Evolutionary conservation across 92 coral and sea anemone genomes (phyloP), one percentile per base, ranked within the genome.

Genomic region (Blastomussa wellsi): DNA sequence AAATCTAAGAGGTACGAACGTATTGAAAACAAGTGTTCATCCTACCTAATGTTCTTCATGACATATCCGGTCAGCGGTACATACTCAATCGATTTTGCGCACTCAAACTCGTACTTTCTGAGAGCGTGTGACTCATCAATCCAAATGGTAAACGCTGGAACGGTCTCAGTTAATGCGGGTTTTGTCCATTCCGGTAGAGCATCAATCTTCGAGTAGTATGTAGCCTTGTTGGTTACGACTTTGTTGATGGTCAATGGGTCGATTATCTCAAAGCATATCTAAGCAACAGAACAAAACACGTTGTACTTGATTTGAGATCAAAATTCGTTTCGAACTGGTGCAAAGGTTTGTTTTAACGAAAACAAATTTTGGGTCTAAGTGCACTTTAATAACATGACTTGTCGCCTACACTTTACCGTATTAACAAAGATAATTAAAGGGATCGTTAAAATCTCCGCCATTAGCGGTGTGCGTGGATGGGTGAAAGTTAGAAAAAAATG

Each of bases 251-350:
- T 92, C 19, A 97, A 65, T 1, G 94, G 92, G 55, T 97, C 99
- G 66, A 92, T 88, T 62, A 95, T 89, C 72, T 97, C 98, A 59
- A 97, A 91, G 41, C 99, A 97, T 31, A 91, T 88, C 99, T 97
- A 67, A 16, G 66, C 17, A 57, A 29, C 12, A 75, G 68, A 22
- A 42, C 42, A 26, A 86, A 4, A 41, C 16, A 78, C 20, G 65
- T 22, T 41, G 31, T 3, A 48, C 8, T 13, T 51, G n/a, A 33
- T 3, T 9, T 26, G 35, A 68, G 22, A 26, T 26, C 15, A 60
- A n/a, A n/a, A n/a, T n/a, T n/a, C n/a, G n/a, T n/a, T n/a, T n/a
- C n/a, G n/a, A n/a, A n/a, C n/a, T n/a, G n/a, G n/a, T n/a, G n/a
- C n/a, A n/a, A n/a, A n/a, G n/a, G n/a, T n/a, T n/a, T n/a, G n/a